These are phyloP conservation scores for Onychomys arenicola DNA, from an alignment of 2,797 vertebrate species.

Conservation along the genomic window DNA sequence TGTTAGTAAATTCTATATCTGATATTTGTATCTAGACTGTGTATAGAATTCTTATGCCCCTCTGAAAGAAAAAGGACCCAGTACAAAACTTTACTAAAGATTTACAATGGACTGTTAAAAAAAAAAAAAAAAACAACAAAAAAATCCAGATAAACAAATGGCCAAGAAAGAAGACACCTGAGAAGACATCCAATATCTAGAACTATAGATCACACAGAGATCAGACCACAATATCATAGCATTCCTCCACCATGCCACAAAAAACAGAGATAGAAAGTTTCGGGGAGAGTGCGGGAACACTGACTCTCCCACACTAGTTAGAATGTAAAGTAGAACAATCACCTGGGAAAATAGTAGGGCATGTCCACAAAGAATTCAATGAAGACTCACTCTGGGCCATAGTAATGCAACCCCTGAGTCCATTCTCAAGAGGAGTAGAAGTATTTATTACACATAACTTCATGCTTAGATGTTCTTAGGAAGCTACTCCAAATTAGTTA, in stretches of 20 bases:
- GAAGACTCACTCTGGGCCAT: neutral
- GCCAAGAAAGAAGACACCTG: neutral
- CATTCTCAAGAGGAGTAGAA: neutral
- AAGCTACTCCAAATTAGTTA: neutral
- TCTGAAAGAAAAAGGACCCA: neutral
- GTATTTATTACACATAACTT: neutral
- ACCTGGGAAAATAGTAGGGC: neutral
- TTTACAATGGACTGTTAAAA: neutral
- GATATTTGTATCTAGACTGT: neutral
- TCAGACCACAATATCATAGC: neutral
- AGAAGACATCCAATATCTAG: neutral
- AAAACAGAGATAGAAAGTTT: neutral
- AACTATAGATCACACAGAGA: neutral
- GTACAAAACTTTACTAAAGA: neutral
- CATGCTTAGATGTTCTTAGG: neutral
- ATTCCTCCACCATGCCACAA: neutral
- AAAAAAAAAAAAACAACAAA: neutral
- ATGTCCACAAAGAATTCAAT: neutral
- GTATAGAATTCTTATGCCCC: neutral
- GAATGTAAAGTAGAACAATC: neutral
- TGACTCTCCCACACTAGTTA: neutral
- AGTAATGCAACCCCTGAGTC: neutral
- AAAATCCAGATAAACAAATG: neutral
- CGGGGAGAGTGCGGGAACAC: neutral
- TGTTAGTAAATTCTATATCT: neutral